A percentile compares a stretch with the other conserved stretches of the same genome.
Evolutionary conservation across 2,113 vertebrate species (phyloP).

Genomic region (Chrysemys picta): DNA sequence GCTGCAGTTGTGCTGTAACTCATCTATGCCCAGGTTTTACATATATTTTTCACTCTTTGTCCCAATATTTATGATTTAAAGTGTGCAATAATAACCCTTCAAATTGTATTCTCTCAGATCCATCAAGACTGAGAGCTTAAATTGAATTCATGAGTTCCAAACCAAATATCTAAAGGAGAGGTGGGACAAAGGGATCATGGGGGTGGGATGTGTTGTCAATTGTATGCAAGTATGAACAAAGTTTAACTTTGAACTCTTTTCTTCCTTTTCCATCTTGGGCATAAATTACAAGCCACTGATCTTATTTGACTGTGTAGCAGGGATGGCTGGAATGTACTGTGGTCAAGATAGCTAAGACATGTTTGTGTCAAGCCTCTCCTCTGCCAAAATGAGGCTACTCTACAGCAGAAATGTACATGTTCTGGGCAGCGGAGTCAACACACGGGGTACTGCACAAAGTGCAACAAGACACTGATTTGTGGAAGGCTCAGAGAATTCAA

Average conservation of each 20-base stretch:
- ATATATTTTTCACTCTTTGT: neutral
- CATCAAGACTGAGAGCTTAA: neutral
- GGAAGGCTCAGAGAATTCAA: neutral
- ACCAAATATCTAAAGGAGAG: neutral
- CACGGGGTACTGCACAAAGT: neutral
- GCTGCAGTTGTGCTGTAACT: neutral
- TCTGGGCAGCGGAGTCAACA: neutral
- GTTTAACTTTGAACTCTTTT: neutral
- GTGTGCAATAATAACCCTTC: neutral
- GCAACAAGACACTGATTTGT: neutral
- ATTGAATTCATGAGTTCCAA: constrained; percentile 19
- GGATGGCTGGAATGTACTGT: neutral
- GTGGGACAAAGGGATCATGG: neutral
- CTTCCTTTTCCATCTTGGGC: neutral
- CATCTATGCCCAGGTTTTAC: neutral
- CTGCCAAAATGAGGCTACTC: neutral
- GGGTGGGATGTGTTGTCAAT: neutral
- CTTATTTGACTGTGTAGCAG: neutral
- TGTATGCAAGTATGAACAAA: neutral
- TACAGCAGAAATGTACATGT: neutral
- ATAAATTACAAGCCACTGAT: neutral
- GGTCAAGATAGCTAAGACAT: neutral
- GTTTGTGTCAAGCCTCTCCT: neutral
- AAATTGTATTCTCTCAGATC: neutral
- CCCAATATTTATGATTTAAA: neutral